These are phyloP conservation scores for Drosophila mercatorum DNA, from an alignment of 2,888 invertebrate genomes.

Conservation along the genomic window DNA sequence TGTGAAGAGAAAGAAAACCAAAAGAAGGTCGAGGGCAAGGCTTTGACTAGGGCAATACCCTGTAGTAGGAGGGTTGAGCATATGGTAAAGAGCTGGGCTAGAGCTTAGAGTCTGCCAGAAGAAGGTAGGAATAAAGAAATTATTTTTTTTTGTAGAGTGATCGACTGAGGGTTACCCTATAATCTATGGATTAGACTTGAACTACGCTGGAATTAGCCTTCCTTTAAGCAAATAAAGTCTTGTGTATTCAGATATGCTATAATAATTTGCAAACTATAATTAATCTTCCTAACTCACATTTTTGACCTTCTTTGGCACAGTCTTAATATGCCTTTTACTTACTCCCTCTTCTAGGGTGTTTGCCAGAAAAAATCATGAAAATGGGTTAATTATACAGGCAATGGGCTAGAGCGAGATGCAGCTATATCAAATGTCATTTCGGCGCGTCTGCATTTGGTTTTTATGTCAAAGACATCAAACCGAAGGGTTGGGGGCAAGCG, in stretches of 20 bases:
- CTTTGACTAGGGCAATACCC: conserved; percentile 14
- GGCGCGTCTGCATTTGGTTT: conserved; percentile 51
- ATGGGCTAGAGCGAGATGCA: conserved; percentile 20
- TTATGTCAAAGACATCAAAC: conserved; percentile 74
- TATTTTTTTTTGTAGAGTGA: background rate
- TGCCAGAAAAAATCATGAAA: conserved; percentile 40
- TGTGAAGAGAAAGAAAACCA: background rate
- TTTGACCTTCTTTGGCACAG: background rate
- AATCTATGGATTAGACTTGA: background rate
- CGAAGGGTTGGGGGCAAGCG: conserved; percentile 2
- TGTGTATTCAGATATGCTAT: background rate
- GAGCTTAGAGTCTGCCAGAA: background rate
- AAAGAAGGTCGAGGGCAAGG: background rate
- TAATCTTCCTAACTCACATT: no score
- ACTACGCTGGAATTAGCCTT: no score
- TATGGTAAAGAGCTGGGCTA: background rate
- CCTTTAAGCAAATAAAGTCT: no score
- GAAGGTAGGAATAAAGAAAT: no score
- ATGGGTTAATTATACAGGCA: conserved; percentile 68
- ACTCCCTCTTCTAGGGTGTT: conserved; percentile 7
- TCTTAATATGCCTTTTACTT: background rate
- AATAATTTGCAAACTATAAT: background rate
- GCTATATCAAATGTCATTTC: conserved; percentile 58
- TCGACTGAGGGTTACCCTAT: background rate
- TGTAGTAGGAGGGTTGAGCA: background rate